These are phyloP conservation scores for Andricus curvator DNA, from an alignment of 2,888 invertebrate genomes.

Conservation along the genomic window DNA sequence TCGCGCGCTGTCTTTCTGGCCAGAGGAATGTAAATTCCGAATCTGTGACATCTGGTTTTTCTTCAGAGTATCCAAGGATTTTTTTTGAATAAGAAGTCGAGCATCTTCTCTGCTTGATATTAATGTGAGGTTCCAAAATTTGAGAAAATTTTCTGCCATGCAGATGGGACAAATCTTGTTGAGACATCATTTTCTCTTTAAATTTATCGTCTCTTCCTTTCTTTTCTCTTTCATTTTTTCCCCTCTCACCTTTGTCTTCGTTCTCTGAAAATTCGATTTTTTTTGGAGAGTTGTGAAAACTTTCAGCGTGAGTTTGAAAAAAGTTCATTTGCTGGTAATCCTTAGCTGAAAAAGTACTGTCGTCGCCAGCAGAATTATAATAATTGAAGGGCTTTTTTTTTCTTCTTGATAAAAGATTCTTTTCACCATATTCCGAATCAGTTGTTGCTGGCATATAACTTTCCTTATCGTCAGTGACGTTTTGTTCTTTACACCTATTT, in stretches of 20 bases:
- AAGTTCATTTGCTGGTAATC: slow-evolving; percentile 28
- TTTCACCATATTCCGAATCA: slow-evolving; percentile 38
- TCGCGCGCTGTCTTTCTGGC: slow-evolving; percentile 48
- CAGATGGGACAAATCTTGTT: slow-evolving; percentile 53
- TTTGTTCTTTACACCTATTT: slow-evolving; percentile 15
- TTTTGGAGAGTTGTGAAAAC: slow-evolving; percentile 1
- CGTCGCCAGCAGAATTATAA: slow-evolving; percentile 13
- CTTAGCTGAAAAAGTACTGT: slow-evolving; percentile 20
- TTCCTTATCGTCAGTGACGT: slow-evolving; percentile 12
- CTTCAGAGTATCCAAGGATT: slow-evolving; percentile 55
- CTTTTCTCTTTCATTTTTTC: slow-evolving; percentile 20
- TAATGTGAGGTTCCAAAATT: slow-evolving; percentile 59
- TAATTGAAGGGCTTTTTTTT: not conserved
- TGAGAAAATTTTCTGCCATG: slow-evolving; percentile 51
- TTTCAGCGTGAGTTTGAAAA: slow-evolving; percentile 21
- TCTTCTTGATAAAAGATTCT: not conserved
- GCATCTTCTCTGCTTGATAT: slow-evolving; percentile 45
- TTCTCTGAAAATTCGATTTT: not conserved
- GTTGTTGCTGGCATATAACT: slow-evolving; percentile 30
- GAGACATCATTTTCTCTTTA: slow-evolving; percentile 57
- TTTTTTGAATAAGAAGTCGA: slow-evolving; percentile 53
- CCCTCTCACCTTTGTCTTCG: slow-evolving; percentile 7
- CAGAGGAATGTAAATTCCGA: slow-evolving; percentile 55
- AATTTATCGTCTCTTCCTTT: slow-evolving; percentile 37
- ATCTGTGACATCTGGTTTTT: slow-evolving; percentile 53